These are phyloP conservation scores for Megaustenia siamemsis DNA, from an alignment of 2,888 invertebrate genomes.

Conservation along the genomic window DNA sequence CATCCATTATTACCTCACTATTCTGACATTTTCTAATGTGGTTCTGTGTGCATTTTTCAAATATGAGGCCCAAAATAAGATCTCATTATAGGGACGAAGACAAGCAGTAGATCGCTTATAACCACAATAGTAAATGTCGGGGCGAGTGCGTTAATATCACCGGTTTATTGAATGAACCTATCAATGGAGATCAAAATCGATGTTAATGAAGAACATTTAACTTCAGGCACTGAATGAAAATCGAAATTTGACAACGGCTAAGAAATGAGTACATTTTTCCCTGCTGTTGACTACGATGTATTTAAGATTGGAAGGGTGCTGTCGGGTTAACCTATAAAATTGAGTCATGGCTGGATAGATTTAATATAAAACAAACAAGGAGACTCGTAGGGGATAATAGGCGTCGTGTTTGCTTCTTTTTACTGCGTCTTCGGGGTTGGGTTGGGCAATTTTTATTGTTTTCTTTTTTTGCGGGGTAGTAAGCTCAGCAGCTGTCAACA, in stretches of 20 bases:
- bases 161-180: slow-evolving; percentile 17
- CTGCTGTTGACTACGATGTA: not conserved
- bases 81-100: no score
- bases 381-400: not conserved
- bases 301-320: not conserved
- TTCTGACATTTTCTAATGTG: no score
- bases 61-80: no score
- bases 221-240: slow-evolving; percentile 1
- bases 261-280: not conserved
- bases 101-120: not conserved
- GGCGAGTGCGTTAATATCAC: not conserved
- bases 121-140: not conserved
- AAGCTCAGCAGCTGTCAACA: no score
- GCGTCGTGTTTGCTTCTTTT: not conserved
- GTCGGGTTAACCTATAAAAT: not conserved
- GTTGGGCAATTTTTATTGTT: no score
- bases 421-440: not conserved
- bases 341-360: not conserved
- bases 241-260: not conserved
- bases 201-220: slow-evolving; percentile 20
- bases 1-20: no score
- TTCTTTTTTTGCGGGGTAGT: no score
- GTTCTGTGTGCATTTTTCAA: no score
- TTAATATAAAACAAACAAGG: not conserved
- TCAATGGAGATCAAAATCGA: slow-evolving; percentile 7